A percentile compares a stretch with the other conserved stretches of the same genome.
Conservation (phyloP, 2,888 invertebrate genomes). For the Drosophila longiperda region DNA sequence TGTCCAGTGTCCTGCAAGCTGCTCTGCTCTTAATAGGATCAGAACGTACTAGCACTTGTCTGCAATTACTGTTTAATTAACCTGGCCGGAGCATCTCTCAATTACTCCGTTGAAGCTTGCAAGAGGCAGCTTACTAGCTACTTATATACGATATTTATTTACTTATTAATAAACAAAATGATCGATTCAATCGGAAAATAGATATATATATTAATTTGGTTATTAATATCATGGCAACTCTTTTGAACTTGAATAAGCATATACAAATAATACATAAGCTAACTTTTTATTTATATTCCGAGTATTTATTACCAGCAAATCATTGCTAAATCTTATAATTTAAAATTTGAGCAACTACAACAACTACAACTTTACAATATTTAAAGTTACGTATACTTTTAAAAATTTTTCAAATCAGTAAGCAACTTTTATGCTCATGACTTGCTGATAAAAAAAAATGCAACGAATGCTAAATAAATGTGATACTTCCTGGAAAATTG, state of each 20-base stretch:
- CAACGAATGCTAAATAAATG: constrained; percentile 46
- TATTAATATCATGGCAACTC: not conserved
- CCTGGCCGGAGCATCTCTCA: too few relatives aligned
- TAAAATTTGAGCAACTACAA: not conserved
- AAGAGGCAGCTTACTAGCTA: not conserved
- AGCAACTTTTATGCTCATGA: constrained; percentile 6
- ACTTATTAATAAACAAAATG: too few relatives aligned
- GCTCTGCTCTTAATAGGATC: constrained; percentile 4
- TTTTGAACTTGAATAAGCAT: too few relatives aligned
- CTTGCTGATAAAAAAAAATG: constrained; percentile 2
- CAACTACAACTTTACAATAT: too few relatives aligned
- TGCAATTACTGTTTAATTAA: constrained; percentile 1
- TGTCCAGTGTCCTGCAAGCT: not conserved
- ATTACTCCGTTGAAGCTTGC: not conserved
- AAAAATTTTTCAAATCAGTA: constrained; percentile 11
- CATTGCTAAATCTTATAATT: not conserved
- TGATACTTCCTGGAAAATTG: constrained; percentile 12
- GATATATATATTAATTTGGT: not conserved
- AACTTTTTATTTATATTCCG: not conserved
- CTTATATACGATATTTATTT: not conserved
- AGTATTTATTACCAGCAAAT: not conserved
- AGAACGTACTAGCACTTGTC: not conserved
- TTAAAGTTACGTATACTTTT: not conserved
- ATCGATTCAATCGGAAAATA: not conserved
- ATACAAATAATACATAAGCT: not conserved